Conservation (phyloP, 1,140 invertebrate genomes). For the Drosophila pachea region DNA sequence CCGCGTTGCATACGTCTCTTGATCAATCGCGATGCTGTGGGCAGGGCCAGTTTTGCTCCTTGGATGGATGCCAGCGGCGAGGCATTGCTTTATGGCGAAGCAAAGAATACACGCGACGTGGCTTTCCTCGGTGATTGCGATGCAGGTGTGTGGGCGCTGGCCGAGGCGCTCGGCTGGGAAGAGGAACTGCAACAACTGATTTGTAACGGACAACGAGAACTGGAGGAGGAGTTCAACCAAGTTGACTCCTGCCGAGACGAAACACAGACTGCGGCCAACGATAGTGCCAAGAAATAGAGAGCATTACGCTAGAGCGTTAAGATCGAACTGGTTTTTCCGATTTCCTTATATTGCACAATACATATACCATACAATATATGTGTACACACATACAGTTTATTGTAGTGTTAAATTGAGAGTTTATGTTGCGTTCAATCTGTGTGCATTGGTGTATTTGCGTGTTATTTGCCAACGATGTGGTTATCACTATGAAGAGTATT, state of each 20-base stretch:
- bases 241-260: not conserved
- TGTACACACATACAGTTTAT: not conserved
- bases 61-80: conserved; percentile 51
- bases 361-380: not conserved
- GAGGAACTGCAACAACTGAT: conserved; percentile 83
- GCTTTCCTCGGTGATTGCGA: conserved; percentile 93
- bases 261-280: not conserved
- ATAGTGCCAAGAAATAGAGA: conserved; percentile 16
- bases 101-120: conserved; percentile 88
- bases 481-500: not conserved
- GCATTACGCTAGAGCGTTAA: not conserved
- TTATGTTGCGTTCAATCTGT: conserved; percentile 26
- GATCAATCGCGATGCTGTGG: conserved; percentile 90
- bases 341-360: conserved; percentile 2
- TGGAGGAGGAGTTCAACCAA: not conserved
- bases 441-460: conserved; percentile 6
- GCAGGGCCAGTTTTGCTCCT: conserved; percentile 74
- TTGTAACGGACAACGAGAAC: conserved; percentile 79
- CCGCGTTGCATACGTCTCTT: conserved; percentile 87
- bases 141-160: conserved; percentile 88
- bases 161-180: conserved; percentile 91
- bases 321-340: conserved; percentile 7
- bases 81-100: conserved; percentile 83
- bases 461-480: conserved; percentile 1
- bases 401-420: conserved; percentile 21